Conservation (phyloP, 1,140 invertebrate genomes). For the Phortica variegata region DNA sequence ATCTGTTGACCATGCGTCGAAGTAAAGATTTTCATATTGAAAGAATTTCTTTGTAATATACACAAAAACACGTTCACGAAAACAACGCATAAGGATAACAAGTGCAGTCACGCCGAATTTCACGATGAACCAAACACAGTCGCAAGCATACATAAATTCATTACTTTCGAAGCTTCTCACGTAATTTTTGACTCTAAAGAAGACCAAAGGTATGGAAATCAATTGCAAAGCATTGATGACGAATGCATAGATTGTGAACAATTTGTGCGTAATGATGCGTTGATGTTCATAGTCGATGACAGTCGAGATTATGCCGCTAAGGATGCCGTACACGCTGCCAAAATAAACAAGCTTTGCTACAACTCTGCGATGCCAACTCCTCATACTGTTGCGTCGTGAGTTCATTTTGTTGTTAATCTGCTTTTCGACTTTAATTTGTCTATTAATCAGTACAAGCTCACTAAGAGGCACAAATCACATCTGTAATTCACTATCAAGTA, state of each 20-base stretch:
- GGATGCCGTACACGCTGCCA: background rate
- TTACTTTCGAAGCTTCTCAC: background rate
- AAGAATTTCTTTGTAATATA: background rate
- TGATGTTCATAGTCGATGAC: background rate
- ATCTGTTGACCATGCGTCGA: background rate
- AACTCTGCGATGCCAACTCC: no score
- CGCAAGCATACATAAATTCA: background rate
- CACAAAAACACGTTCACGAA: background rate
- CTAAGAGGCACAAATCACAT: no score
- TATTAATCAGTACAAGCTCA: no score
- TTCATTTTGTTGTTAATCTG: no score
- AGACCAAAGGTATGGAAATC: background rate
- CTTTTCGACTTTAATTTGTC: no score
- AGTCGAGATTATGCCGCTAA: background rate
- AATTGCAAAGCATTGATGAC: background rate
- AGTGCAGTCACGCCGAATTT: background rate
- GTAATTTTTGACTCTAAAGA: background rate
- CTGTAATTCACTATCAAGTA: no score
- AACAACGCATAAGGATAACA: background rate
- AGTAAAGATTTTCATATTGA: background rate
- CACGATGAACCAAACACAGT: background rate
- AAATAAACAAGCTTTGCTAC: no score
- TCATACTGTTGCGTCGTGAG: no score
- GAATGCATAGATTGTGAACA: background rate
- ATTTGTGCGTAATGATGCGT: background rate